These are phyloP conservation scores for Stratiolaelaps scimitus DNA, from an alignment of 1,140 invertebrate genomes.

Conservation along the genomic window DNA sequence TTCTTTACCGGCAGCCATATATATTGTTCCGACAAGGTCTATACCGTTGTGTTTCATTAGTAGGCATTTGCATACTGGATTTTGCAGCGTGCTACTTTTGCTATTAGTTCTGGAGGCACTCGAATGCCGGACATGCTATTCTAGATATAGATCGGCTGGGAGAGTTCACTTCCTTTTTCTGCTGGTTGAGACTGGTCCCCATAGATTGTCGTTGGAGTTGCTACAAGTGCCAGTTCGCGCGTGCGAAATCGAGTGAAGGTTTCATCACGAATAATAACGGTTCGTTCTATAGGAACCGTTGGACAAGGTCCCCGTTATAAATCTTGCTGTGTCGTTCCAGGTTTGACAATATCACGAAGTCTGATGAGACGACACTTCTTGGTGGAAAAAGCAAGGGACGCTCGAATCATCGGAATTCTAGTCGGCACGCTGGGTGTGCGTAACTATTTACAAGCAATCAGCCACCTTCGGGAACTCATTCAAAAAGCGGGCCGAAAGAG, in stretches of 20 bases:
- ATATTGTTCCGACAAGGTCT: too few species aligned
- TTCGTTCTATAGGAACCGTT: background rate
- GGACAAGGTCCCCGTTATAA: background rate
- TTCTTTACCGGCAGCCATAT: too few species aligned
- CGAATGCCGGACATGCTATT: too few species aligned
- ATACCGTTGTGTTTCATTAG: too few species aligned
- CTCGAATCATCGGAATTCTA: conserved; percentile 67
- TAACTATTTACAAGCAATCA: conserved; percentile 63
- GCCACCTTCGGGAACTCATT: conserved; percentile 56
- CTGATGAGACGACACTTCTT: conserved; percentile 66
- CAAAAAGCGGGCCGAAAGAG: conserved; percentile 63
- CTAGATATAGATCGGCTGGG: too few species aligned
- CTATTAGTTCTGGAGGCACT: too few species aligned
- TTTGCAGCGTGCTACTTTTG: too few species aligned
- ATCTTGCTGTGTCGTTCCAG: background rate
- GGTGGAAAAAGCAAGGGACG: conserved; percentile 76
- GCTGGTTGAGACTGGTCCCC: background rate
- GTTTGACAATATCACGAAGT: conserved; percentile 31
- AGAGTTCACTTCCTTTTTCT: background rate
- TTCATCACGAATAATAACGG: background rate
- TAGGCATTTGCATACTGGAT: too few species aligned
- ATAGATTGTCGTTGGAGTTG: too few species aligned
- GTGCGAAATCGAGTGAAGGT: too few species aligned
- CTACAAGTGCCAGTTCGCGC: too few species aligned
- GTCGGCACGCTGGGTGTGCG: conserved; percentile 70